A percentile compares a stretch with the other conserved stretches of the same genome.
phyloP scores from a whole-genome alignment of 1,140 invertebrate genomes.

The Potamilus streckersoni region DNA sequence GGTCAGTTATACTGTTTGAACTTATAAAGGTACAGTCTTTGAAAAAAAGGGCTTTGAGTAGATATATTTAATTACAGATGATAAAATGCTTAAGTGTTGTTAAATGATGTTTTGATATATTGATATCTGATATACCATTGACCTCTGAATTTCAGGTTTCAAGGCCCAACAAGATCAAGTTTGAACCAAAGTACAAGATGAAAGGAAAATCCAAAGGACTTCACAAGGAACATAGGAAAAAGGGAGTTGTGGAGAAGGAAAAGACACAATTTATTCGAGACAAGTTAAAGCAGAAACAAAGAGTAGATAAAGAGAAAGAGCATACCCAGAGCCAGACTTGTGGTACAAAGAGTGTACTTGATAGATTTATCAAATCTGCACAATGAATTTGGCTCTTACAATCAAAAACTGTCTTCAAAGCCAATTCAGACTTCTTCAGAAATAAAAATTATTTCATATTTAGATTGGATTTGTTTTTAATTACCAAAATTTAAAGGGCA shows the following conservation, averaged over 20 bases:
- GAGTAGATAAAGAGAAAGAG: not conserved
- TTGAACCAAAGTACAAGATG: slow-evolving; percentile 79
- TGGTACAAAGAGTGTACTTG: no score
- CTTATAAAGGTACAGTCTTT: not conserved
- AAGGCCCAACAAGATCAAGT: slow-evolving; percentile 82
- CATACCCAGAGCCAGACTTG: no score
- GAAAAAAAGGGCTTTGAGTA: not conserved
- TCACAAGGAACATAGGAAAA: slow-evolving; percentile 39
- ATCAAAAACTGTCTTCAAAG: no score
- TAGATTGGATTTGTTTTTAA: no score
- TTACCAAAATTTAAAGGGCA: no score
- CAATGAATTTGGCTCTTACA: no score
- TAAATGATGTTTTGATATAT: not conserved
- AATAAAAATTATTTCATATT: no score
- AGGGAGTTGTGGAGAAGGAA: slow-evolving; percentile 29
- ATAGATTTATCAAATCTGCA: no score
- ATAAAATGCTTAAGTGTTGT: not conserved
- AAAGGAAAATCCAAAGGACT: slow-evolving; percentile 79
- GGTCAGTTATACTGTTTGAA: not conserved
- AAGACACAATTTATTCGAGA: slow-evolving; percentile 12
- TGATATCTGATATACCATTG: slow-evolving; percentile 9
- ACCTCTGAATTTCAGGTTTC: slow-evolving; percentile 72
- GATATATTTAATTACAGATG: not conserved
- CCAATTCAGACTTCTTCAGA: no score
- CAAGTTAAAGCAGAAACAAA: slow-evolving; percentile 12